phyloP scores from a whole-genome alignment of 1,140 invertebrate genomes.

The Drosophila truncata region DNA sequence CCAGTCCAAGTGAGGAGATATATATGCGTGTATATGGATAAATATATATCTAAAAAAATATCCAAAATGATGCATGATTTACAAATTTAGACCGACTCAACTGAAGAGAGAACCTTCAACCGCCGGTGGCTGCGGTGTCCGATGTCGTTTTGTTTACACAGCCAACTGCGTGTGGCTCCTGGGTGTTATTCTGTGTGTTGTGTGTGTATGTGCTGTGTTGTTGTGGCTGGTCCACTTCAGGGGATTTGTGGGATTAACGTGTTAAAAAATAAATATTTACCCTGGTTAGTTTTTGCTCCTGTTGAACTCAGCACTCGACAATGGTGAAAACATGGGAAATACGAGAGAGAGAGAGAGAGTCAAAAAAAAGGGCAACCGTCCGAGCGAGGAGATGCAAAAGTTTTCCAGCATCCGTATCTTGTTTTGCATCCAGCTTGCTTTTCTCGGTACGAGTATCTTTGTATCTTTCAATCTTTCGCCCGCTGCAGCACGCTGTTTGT shows the following conservation, averaged over 20 bases:
- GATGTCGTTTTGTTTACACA: constrained; percentile 70
- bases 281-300: constrained; percentile 78
- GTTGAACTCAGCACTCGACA: constrained; percentile 69
- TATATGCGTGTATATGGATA: neutral
- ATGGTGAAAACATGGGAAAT: constrained; percentile 62
- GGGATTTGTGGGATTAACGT: constrained; percentile 82
- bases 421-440: constrained; percentile 42
- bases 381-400: constrained; percentile 43
- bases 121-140: constrained; percentile 51
- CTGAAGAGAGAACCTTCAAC: constrained; percentile 43
- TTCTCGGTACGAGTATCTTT: constrained; percentile 19
- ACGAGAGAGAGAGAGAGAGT: neutral
- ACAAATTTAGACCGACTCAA: constrained; percentile 50
- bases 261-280: constrained; percentile 83
- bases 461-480: constrained; percentile 19
- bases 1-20: constrained; percentile 48
- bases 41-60: constrained; percentile 16
- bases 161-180: constrained; percentile 71
- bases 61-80: constrained; percentile 59
- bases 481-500: constrained; percentile 55
- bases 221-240: constrained; percentile 67
- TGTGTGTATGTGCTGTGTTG: constrained; percentile 32
- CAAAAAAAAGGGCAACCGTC: constrained; percentile 20
- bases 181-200: constrained; percentile 34
- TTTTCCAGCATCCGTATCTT: constrained; percentile 58